phyloP scores from a whole-genome alignment of 2,888 invertebrate species.

The Galerucella calmariensis region DNA sequence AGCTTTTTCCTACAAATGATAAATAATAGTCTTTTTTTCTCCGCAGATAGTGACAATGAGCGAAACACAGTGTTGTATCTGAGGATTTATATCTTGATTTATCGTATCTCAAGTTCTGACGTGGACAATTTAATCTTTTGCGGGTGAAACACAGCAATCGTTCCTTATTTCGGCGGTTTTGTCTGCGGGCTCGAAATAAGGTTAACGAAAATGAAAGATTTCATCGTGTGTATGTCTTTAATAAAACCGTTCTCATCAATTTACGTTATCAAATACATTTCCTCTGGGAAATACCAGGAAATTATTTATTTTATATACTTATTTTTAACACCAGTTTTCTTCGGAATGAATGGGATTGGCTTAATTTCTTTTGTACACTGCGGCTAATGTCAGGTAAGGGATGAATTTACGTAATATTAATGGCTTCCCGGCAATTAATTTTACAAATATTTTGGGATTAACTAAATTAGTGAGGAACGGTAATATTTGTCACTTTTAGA shows the following conservation, averaged over 20 bases:
- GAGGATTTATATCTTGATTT: constrained; percentile 52
- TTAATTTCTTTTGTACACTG: not conserved
- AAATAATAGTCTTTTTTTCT: constrained; percentile 43
- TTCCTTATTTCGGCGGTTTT: constrained; percentile 39
- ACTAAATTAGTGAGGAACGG: too few relatives aligned
- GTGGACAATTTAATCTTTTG: constrained; percentile 52
- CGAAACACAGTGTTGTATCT: constrained; percentile 48
- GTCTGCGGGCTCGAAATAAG: constrained; percentile 21
- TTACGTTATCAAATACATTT: constrained; percentile 7
- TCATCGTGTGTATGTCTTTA: constrained; percentile 12
- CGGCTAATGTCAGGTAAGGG: not conserved
- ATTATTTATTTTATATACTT: constrained; percentile 11
- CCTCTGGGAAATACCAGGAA: not conserved
- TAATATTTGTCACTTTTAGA: too few relatives aligned
- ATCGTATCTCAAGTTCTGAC: constrained; percentile 49
- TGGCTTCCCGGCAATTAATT: not conserved
- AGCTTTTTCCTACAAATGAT: constrained; percentile 44
- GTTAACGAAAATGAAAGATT: constrained; percentile 30
- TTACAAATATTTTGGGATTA: not conserved
- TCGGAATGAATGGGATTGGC: not conserved
- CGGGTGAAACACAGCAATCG: constrained; percentile 38
- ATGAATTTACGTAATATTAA: not conserved
- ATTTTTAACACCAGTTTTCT: not conserved
- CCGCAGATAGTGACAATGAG: constrained; percentile 51
- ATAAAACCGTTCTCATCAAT: constrained; percentile 14